Evolutionary conservation across 92 coral and sea anemone genomes (phyloP).

Genomic region (Pocillopora meandrina): DNA sequence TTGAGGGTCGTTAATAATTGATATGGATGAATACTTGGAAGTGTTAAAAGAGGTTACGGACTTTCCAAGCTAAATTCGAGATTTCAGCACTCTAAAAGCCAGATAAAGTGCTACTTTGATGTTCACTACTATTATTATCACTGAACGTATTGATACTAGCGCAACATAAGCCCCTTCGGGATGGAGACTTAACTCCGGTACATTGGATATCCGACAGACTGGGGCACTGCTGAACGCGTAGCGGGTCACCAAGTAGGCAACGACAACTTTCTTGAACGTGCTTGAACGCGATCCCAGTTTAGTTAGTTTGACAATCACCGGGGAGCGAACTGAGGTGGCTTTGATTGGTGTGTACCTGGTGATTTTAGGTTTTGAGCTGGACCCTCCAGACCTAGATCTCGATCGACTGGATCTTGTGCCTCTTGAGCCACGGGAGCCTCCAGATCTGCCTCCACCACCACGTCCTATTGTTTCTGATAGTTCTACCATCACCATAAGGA

Average conservation of each 20-base stretch:
- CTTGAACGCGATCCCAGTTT: conserved; percentile 15
- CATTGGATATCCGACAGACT: conserved; percentile 42
- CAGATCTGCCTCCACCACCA: not conserved
- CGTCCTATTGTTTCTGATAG: conserved; percentile 3
- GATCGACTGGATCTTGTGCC: not conserved
- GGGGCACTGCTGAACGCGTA: conserved; percentile 31
- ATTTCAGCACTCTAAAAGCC: too few relatives aligned
- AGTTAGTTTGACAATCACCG: conserved; percentile 12
- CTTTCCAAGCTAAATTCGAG: too few relatives aligned
- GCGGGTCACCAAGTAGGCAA: conserved; percentile 11
- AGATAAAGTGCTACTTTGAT: too few relatives aligned
- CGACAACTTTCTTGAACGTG: conserved; percentile 13
- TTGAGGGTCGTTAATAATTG: too few relatives aligned
- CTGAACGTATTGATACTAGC: too few relatives aligned
- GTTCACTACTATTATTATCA: too few relatives aligned
- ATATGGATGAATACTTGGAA: too few relatives aligned
- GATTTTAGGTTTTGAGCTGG: conserved; percentile 23
- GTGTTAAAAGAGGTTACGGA: too few relatives aligned
- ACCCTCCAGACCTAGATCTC: not conserved
- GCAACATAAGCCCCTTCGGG: too few relatives aligned
- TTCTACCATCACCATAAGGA: not conserved
- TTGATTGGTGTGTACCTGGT: conserved; percentile 36
- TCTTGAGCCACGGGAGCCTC: not conserved
- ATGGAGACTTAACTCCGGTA: conserved; percentile 28
- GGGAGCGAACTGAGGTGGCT: not conserved